These are phyloP conservation scores for Catharus bicknelli DNA, from an alignment of 2,113 vertebrate genomes.

Conservation along the genomic window DNA sequence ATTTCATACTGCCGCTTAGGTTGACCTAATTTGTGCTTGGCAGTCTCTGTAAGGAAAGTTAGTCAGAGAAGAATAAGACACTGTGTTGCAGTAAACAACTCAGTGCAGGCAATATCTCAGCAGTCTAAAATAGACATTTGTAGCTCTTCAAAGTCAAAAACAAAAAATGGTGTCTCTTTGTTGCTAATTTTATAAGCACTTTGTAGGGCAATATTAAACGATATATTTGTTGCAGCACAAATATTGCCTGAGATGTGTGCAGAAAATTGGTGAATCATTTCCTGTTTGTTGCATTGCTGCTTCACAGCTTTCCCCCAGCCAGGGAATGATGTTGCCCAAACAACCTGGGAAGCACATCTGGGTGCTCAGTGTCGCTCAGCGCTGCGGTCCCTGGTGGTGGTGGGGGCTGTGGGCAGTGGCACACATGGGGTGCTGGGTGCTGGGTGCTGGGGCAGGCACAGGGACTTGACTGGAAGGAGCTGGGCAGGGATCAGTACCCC, in stretches of 20 bases:
- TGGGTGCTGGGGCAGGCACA: not conserved
- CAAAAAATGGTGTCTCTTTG: not conserved
- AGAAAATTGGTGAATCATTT: not conserved
- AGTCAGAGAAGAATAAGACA: conserved; percentile 30
- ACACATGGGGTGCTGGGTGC: fast-evolving
- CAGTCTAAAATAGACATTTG: not conserved
- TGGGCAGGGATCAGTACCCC: not conserved
- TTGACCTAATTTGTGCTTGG: conserved; percentile 71
- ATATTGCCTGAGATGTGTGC: not conserved
- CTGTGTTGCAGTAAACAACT: conserved; percentile 50
- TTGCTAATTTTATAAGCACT: not conserved
- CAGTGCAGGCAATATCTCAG: not conserved
- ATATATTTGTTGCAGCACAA: not conserved
- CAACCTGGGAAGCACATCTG: not conserved
- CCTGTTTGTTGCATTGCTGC: not conserved
- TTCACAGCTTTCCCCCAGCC: not conserved
- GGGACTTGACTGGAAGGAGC: not conserved
- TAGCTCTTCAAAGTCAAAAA: not conserved
- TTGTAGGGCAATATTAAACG: not conserved
- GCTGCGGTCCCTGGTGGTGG: fast-evolving
- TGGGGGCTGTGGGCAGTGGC: fast-evolving
- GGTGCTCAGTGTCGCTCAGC: not conserved
- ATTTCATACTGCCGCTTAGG: conserved; percentile 47
- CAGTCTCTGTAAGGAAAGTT: conserved; percentile 26
- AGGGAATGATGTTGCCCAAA: not conserved